These are phyloP conservation scores for Rutpela maculata DNA, from an alignment of 2,888 invertebrate genomes.

Conservation along the genomic window DNA sequence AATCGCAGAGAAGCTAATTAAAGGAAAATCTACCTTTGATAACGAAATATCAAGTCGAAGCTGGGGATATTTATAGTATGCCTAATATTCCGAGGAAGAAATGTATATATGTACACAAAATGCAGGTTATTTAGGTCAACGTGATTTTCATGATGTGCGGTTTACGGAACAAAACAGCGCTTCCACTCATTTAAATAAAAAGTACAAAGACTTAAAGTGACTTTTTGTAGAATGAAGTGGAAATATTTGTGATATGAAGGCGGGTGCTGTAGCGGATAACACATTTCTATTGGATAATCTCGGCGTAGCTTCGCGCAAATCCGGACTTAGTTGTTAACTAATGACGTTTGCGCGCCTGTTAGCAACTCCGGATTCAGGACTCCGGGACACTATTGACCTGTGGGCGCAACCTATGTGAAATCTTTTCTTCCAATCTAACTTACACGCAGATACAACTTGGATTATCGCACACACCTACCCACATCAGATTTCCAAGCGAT, in stretches of 20 bases:
- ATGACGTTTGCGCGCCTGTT: conserved; percentile 71
- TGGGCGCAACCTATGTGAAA: conserved; percentile 65
- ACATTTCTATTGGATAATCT: conserved; percentile 74
- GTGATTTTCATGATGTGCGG: background rate
- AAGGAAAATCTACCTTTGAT: too few relatives aligned
- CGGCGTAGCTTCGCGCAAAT: conserved; percentile 71
- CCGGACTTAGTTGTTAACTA: conserved; percentile 71
- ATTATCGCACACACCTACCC: conserved; percentile 49
- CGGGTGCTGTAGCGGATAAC: conserved; percentile 68
- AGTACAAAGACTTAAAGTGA: background rate
- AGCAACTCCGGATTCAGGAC: conserved; percentile 65
- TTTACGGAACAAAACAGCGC: background rate
- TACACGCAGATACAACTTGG: conserved; percentile 52
- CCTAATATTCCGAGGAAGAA: background rate
- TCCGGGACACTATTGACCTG: conserved; percentile 70
- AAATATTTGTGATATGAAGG: conserved; percentile 59
- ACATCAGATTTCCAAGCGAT: background rate
- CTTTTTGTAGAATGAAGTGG: conserved; percentile 18
- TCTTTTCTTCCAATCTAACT: conserved; percentile 66
- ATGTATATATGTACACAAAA: background rate
- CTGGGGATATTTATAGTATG: too few relatives aligned
- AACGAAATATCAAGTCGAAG: too few relatives aligned
- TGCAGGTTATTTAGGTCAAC: background rate
- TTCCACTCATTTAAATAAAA: background rate
- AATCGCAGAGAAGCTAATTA: too few relatives aligned